Evolutionary conservation across 1,140 invertebrate species (phyloP).

Genomic region (Heliconius eleuchia): DNA sequence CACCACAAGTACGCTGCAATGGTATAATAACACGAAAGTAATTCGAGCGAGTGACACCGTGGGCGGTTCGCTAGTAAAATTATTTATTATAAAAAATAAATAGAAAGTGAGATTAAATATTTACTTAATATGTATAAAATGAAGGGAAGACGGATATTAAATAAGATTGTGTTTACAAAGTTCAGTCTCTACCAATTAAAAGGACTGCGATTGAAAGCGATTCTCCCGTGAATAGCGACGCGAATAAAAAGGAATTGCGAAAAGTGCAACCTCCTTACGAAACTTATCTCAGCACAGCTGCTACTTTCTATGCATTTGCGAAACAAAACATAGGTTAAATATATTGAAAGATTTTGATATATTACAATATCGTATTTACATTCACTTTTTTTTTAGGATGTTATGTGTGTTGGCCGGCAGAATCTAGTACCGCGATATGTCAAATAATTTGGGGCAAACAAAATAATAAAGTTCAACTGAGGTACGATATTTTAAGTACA

Average conservation of each 20-base stretch:
- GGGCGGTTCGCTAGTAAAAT: no score
- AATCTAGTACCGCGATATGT: no score
- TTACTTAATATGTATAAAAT: constrained; percentile 25
- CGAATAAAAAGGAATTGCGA: constrained; percentile 51
- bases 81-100: neutral
- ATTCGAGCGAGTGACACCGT: no score
- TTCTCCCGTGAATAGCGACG: constrained; percentile 44
- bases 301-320: constrained; percentile 38
- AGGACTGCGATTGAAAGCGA: constrained; percentile 50
- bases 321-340: constrained; percentile 18
- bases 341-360: neutral
- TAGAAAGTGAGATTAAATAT: constrained; percentile 4
- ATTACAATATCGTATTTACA: neutral
- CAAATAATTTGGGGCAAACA: no score
- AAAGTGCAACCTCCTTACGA: constrained; percentile 46
- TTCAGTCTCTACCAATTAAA: constrained; percentile 57
- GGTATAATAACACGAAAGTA: no score
- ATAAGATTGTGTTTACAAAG: constrained; percentile 42
- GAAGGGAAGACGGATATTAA: constrained; percentile 29
- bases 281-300: constrained; percentile 50
- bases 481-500: no score
- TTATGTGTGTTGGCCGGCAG: no score
- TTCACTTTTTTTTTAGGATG: no score
- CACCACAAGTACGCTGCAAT: no score
- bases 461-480: no score